phyloP scores from a whole-genome alignment of 2,113 vertebrate species.

The Lycaon pictus region DNA sequence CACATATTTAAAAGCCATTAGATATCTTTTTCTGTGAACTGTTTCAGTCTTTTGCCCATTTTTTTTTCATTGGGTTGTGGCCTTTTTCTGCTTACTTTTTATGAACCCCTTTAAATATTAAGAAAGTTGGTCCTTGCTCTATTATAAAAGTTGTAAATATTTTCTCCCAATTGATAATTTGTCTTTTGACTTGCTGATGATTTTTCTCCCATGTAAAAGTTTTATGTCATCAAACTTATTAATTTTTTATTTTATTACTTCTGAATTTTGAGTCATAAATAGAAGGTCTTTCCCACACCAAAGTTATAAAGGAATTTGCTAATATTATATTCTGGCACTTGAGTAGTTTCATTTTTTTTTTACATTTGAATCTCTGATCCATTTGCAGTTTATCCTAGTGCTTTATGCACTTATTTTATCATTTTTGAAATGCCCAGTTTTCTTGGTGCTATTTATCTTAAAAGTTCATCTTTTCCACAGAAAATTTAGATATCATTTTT shows the following conservation, averaged over 20 bases:
- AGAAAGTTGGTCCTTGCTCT: not conserved
- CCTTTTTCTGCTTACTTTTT: not conserved
- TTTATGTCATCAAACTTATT: not conserved
- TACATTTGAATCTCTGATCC: conserved; percentile 4
- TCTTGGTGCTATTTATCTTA: conserved; percentile 55
- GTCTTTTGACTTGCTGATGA: conserved; percentile 41
- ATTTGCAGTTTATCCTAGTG: conserved; percentile 6
- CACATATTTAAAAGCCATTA: not conserved
- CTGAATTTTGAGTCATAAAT: conserved; percentile 47
- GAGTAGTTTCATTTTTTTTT: not conserved
- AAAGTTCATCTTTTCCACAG: not conserved
- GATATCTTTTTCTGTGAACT: not conserved
- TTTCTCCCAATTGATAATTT: not conserved
- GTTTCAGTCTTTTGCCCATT: not conserved
- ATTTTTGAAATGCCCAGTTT: conserved; percentile 45
- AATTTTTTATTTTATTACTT: conserved; percentile 19
- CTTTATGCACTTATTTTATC: conserved; percentile 48
- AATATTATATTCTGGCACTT: not conserved
- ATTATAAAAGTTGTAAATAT: not conserved
- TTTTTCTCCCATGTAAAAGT: not conserved
- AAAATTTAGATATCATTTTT: conserved; percentile 43
- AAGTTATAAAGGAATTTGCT: not conserved
- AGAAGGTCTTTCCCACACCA: not conserved
- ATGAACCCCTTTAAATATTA: not conserved
- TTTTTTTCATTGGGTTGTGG: not conserved